A percentile compares a stretch with the other conserved stretches of the same genome.
phyloP scores from a whole-genome alignment of 1,140 invertebrate genomes.

The Ylistrum balloti region DNA sequence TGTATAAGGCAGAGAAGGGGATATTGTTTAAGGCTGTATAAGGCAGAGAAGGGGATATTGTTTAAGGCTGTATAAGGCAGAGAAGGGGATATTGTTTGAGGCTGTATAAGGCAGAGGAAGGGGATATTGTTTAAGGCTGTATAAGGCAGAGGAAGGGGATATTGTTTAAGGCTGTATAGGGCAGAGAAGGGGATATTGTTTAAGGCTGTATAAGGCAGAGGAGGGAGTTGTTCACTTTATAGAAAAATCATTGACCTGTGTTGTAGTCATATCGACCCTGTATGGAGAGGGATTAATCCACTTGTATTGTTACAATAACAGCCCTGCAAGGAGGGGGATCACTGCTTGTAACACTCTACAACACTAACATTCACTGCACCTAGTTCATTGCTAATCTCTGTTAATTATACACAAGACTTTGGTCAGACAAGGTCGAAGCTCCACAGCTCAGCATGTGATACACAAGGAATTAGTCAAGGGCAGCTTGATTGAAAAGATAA shows the following conservation, averaged over 20 bases:
- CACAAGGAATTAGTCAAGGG: background rate
- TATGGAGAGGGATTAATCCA: conserved; percentile 1
- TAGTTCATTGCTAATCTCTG: conserved; percentile 1
- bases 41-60: too few species aligned
- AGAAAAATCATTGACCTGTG: background rate
- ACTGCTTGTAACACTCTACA: background rate
- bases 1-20: too few species aligned
- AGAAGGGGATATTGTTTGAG: too few species aligned
- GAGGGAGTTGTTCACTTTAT: background rate
- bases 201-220: background rate
- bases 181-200: too few species aligned
- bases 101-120: too few species aligned
- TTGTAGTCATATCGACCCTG: background rate
- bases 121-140: too few species aligned
- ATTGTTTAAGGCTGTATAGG: too few species aligned
- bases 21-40: too few species aligned
- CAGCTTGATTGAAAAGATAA: conserved; percentile 28
- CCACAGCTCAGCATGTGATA: background rate
- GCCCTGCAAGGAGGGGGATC: background rate
- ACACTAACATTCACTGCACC: background rate
- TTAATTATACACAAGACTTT: conserved; percentile 12
- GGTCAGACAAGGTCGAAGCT: background rate
- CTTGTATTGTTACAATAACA: background rate
- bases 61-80: too few species aligned
- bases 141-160: too few species aligned